Evolutionary conservation across 2,797 vertebrate species (phyloP).

Genomic region (Hirundo rustica): DNA sequence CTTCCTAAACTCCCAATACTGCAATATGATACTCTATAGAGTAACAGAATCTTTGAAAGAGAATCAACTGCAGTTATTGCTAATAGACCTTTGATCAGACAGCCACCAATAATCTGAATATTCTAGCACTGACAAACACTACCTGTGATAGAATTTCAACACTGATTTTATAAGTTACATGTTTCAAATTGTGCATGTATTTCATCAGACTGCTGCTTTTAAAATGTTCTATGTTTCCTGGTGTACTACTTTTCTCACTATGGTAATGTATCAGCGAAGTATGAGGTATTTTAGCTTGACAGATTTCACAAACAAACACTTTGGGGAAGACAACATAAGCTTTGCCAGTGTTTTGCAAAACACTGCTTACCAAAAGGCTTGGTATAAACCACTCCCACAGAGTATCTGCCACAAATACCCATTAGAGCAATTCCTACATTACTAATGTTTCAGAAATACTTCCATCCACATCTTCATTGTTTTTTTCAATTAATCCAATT

Average conservation of each 20-base stretch:
- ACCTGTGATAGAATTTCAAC: background rate
- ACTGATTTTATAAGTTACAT: background rate
- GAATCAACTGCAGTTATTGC: background rate
- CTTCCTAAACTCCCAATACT: background rate
- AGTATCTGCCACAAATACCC: background rate
- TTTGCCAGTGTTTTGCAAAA: conserved; percentile 40
- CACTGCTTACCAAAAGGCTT: conserved; percentile 10
- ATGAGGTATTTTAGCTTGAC: conserved; percentile 26
- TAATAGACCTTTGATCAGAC: background rate
- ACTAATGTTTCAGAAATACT: background rate
- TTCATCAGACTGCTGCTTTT: conserved; percentile 31
- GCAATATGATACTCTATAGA: background rate
- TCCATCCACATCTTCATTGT: background rate
- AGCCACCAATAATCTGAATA: background rate
- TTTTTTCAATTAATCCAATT: background rate
- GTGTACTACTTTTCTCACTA: conserved; percentile 24
- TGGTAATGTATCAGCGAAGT: background rate
- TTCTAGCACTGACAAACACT: background rate
- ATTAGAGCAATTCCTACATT: background rate
- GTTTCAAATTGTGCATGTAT: background rate
- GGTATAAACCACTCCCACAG: conserved; percentile 20
- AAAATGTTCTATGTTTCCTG: conserved; percentile 23
- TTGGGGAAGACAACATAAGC: conserved; percentile 26
- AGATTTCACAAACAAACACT: conserved; percentile 28
- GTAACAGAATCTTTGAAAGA: background rate